phyloP scores from a whole-genome alignment of 1,140 invertebrate species.

The Drosophila carrolli region DNA sequence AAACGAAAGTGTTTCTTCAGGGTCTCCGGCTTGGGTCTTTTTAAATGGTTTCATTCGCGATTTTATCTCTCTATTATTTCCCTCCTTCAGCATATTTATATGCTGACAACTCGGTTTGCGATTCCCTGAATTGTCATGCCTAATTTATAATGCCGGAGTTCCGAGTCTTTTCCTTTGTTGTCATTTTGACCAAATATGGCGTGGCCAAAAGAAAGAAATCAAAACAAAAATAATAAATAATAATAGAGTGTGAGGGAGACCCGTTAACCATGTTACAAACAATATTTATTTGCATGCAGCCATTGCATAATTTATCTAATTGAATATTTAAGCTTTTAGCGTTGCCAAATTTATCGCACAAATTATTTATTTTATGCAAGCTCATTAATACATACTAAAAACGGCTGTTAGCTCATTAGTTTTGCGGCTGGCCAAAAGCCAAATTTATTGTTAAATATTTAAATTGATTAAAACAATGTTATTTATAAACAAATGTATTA shows the following conservation, averaged over 20 bases:
- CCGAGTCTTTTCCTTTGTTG: conserved; percentile 4
- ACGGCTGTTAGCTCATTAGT: conserved; percentile 25
- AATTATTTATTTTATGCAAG: conserved; percentile 28
- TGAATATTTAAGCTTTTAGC: conserved; percentile 60
- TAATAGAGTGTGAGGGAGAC: conserved; percentile 34
- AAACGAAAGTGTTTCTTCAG: conserved; percentile 65
- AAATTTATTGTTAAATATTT: conserved; percentile 39
- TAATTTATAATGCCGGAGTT: conserved; percentile 48
- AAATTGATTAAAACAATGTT: conserved; percentile 3
- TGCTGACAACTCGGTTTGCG: conserved; percentile 34
- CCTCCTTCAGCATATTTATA: conserved; percentile 10
- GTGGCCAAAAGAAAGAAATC: conserved; percentile 9
- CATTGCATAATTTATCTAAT: conserved; percentile 62
- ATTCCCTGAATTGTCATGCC: conserved; percentile 42
- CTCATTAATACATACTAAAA: conserved; percentile 30
- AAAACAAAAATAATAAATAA: conserved; percentile 28
- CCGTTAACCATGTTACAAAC: conserved; percentile 26
- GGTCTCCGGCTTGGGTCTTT: conserved; percentile 4
- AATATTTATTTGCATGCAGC: conserved; percentile 36
- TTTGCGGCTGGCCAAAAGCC: conserved; percentile 8
- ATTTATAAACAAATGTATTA: not conserved
- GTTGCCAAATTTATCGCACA: conserved; percentile 48
- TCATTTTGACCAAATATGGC: conserved; percentile 23
- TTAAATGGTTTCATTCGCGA: conserved; percentile 31
- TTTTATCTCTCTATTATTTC: conserved; percentile 21